Percentiles rank a stretch among this genome's conserved stretches.
These are phyloP conservation scores for Odiellus spinosus DNA, from an alignment of 2,888 invertebrate species.

Conservation along the genomic window DNA sequence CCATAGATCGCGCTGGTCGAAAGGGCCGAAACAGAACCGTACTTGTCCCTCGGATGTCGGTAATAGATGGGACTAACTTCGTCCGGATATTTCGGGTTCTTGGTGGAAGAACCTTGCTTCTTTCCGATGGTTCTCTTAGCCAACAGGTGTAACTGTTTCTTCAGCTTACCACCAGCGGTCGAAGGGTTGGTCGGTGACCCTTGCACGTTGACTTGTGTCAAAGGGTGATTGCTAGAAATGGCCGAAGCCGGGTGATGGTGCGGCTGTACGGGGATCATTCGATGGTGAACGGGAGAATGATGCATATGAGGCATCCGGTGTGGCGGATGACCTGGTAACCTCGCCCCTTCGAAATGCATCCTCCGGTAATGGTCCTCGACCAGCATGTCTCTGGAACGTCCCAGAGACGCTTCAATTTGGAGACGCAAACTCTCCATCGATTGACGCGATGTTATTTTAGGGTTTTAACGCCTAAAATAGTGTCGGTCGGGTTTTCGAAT, in stretches of 20 bases:
- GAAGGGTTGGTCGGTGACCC: constrained; percentile 5
- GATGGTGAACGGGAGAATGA: constrained; percentile 1
- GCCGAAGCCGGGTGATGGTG: too few relatives aligned
- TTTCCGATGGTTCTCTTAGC: constrained; percentile 7
- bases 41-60: constrained; percentile 13
- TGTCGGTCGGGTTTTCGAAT: too few relatives aligned
- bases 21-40: constrained; percentile 15
- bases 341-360: constrained; percentile 10
- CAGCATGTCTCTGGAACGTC: constrained; percentile 13
- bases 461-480: too few relatives aligned
- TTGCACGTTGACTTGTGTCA: too few relatives aligned
- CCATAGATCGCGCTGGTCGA: constrained; percentile 16
- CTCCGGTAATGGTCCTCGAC: constrained; percentile 14
- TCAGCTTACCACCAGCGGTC: constrained; percentile 17
- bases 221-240: too few relatives aligned
- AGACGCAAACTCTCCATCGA: constrained; percentile 14
- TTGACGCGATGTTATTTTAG: too few relatives aligned
- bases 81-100: constrained; percentile 8
- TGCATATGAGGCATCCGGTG: background rate
- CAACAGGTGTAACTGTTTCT: constrained; percentile 17
- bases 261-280: constrained; percentile 1
- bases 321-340: constrained; percentile 5
- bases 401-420: constrained; percentile 15
- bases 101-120: constrained; percentile 6
- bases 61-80: constrained; percentile 9